Conservation (phyloP, 2,797 vertebrate species). For the Cirrhinus molitorella region DNA sequence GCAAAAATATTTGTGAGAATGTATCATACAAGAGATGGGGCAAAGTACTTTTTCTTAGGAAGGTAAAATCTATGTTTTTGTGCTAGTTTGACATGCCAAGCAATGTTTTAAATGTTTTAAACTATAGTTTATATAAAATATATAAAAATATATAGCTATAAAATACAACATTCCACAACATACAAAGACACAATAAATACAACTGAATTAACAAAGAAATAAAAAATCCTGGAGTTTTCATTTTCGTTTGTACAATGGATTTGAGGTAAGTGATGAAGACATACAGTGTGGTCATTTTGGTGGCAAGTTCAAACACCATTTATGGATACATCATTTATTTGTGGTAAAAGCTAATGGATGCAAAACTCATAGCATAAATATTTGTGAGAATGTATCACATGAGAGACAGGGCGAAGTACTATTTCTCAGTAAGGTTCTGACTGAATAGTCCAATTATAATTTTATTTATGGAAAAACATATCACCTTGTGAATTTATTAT, state of each 20-base stretch:
- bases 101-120: too few relatives aligned
- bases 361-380: conserved; percentile 6
- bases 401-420: neutral
- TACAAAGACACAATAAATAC: too few relatives aligned
- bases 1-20: conserved; percentile 4
- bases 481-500: too few relatives aligned
- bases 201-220: too few relatives aligned
- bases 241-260: too few relatives aligned
- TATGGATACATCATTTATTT: neutral
- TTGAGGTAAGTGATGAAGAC: neutral
- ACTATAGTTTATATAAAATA: too few relatives aligned
- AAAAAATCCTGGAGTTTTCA: too few relatives aligned
- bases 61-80: too few relatives aligned
- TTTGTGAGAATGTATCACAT: neutral
- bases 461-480: too few relatives aligned
- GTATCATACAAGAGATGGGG: neutral
- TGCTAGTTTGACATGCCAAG: too few relatives aligned
- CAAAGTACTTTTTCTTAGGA: neutral
- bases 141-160: too few relatives aligned
- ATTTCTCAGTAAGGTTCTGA: neutral
- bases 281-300: neutral
- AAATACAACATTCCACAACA: too few relatives aligned
- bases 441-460: neutral
- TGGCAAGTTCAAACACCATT: neutral
- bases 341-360: neutral